Percentiles rank a stretch among this genome's conserved stretches.
phyloP scores from a whole-genome alignment of 2,888 invertebrate species.

The Drosophila fulvimacula region DNA sequence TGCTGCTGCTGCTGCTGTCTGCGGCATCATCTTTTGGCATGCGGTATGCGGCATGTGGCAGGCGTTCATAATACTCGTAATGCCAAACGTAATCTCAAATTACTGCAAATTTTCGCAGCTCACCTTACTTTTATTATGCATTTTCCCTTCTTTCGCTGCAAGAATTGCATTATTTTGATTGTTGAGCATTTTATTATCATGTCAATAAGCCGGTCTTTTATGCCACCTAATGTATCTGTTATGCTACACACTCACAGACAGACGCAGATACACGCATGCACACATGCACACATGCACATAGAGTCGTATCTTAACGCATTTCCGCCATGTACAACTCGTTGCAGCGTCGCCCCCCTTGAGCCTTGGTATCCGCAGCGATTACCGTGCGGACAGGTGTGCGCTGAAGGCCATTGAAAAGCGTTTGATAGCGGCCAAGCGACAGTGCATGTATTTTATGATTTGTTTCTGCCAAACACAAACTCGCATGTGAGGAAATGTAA shows the following conservation, averaged over 20 bases:
- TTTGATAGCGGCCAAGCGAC: conserved; percentile 55
- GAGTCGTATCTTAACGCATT: conserved; percentile 38
- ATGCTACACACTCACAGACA: background rate
- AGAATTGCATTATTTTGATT: conserved; percentile 70
- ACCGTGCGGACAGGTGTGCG: conserved; percentile 62
- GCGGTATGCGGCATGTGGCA: conserved; percentile 15
- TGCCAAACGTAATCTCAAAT: conserved; percentile 73
- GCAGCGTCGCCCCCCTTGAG: conserved; percentile 2
- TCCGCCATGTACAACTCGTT: conserved; percentile 52
- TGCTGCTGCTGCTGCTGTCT: conserved; percentile 13
- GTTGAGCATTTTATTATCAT: conserved; percentile 65
- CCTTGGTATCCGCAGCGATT: conserved; percentile 23
- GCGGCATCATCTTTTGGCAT: conserved; percentile 37
- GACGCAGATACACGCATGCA: background rate
- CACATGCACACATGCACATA: background rate
- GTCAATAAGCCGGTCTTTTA: conserved; percentile 62
- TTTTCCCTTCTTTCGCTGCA: conserved; percentile 35
- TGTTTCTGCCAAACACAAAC: conserved; percentile 46
- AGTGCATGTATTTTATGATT: conserved; percentile 63
- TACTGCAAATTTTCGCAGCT: conserved; percentile 69
- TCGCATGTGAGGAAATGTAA: conserved; percentile 25
- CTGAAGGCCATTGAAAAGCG: conserved; percentile 59
- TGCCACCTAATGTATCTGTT: conserved; percentile 37
- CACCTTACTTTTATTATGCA: conserved; percentile 46
- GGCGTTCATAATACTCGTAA: conserved; percentile 41